Conservation (phyloP, 2,888 invertebrate species). For the Isotomurus palustris region DNA sequence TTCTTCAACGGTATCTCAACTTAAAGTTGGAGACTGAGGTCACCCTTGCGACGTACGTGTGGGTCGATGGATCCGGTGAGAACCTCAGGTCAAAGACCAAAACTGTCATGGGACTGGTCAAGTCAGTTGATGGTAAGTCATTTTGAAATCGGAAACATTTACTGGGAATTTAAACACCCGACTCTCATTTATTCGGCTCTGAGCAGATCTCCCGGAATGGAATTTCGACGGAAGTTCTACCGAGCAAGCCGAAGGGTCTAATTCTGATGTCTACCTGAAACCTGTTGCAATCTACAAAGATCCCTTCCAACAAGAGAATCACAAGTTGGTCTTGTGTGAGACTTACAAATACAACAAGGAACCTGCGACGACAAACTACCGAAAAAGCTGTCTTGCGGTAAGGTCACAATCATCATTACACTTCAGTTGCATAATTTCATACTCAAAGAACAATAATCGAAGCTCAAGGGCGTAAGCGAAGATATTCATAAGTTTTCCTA, state of each 20-base stretch:
- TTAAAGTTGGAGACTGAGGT: conserved; percentile 54
- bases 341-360: conserved; percentile 78
- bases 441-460: too few species aligned
- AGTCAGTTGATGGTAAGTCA: conserved; percentile 19
- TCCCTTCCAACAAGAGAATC: conserved; percentile 85
- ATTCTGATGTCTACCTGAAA: conserved; percentile 83
- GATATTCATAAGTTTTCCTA: too few species aligned
- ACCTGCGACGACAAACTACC: conserved; percentile 72
- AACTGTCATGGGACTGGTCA: conserved; percentile 49
- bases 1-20: conserved; percentile 21
- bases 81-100: conserved; percentile 81
- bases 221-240: conserved; percentile 93
- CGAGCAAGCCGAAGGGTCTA: conserved; percentile 78
- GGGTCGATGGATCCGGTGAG: conserved; percentile 92
- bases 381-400: conserved; percentile 65
- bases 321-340: conserved; percentile 84
- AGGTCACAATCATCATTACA: neutral
- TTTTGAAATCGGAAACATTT: too few species aligned
- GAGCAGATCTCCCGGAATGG: conserved; percentile 56
- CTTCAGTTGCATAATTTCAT: too few species aligned
- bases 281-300: conserved; percentile 90
- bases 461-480: too few species aligned
- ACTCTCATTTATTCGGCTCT: neutral
- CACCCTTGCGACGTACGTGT: conserved; percentile 82
- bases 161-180: too few species aligned